Evolutionary conservation across 1,140 invertebrate genomes (phyloP), one percentile per base, ranked within the genome.

Genomic region (Orussus abietinus): DNA sequence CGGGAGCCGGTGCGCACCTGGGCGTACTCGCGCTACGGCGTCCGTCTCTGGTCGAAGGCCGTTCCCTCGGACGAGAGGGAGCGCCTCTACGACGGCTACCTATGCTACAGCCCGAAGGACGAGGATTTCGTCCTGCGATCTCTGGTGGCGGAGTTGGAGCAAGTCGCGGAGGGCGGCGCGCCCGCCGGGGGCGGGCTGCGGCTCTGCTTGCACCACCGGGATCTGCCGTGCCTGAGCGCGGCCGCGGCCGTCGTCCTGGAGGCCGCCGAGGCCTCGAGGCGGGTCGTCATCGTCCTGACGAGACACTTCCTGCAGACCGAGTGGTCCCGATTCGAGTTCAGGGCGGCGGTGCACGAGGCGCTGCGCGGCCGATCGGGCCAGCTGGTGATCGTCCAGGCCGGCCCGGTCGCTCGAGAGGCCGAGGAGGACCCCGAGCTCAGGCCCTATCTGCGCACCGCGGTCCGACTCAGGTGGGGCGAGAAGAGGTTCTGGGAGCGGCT

Each of bases 101-200:
- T 96, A 3, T 85, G 90, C 45, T 95, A 96, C 72, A 92, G 89
- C 45, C 86, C 89, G 12, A 90, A 92, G 68, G 92, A 96, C 69
- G 88, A 93, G 57, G 84, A 91, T 59, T 91, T 92, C 60, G 86
- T 95, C 0, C 75, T 88, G 17, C 85, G 90, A 50, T 86, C 85
- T 5, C 76, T 96, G 26, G 86, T 85, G 2, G 82, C 82, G 2
- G 88, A 92, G 55, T 66, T 97, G 34, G 92, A 97, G 66, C 84
- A 86, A 43, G 83, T 80, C 2, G 34, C 18, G 7, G 34, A n/a
- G n/a, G n/a, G 34, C 5, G 73, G 75, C 22, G 52, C 63, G 21
- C 65, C 65, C 12, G 81, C 79, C 0, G 75, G 78, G 2, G 74
- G 75, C 2, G 72, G 74, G 37, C 90, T 91, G 47, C 80, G 90